phyloP scores from a whole-genome alignment of 2,113 vertebrate genomes.

The Notiomystis cincta region DNA sequence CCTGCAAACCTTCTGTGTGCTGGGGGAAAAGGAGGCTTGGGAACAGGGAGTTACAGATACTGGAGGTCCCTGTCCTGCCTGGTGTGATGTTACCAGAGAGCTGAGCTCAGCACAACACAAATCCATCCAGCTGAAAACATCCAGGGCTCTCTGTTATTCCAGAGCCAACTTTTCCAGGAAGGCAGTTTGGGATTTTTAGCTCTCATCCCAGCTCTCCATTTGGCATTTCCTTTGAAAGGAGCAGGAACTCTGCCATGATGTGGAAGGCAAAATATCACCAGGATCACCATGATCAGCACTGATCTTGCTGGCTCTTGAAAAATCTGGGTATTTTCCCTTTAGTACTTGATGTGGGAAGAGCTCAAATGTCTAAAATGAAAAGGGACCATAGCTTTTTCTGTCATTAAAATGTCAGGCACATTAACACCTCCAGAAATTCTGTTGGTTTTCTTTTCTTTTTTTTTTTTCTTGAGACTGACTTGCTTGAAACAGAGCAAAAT shows the following conservation, averaged over 20 bases:
- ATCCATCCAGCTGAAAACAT: not conserved
- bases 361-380: not conserved
- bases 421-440: not conserved
- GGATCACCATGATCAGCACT: not conserved
- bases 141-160: not conserved
- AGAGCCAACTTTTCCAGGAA: not conserved
- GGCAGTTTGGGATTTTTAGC: not conserved
- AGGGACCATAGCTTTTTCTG: not conserved
- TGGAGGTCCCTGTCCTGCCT: not conserved
- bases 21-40: not conserved
- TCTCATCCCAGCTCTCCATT: not conserved
- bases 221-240: not conserved
- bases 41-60: not conserved
- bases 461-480: not conserved
- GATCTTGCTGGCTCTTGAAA: not conserved
- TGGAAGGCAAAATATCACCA: not conserved
- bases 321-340: not conserved
- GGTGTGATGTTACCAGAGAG: not conserved
- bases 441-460: rapidly evolving
- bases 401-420: not conserved
- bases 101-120: not conserved
- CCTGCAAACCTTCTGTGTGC: not conserved
- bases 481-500: not conserved
- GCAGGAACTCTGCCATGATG: rapidly evolving
- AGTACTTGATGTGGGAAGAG: not conserved